A percentile compares a stretch with the other conserved stretches of the same genome.
Evolutionary conservation across 2,888 invertebrate genomes (phyloP).

Genomic region (Capitulum mitella): DNA sequence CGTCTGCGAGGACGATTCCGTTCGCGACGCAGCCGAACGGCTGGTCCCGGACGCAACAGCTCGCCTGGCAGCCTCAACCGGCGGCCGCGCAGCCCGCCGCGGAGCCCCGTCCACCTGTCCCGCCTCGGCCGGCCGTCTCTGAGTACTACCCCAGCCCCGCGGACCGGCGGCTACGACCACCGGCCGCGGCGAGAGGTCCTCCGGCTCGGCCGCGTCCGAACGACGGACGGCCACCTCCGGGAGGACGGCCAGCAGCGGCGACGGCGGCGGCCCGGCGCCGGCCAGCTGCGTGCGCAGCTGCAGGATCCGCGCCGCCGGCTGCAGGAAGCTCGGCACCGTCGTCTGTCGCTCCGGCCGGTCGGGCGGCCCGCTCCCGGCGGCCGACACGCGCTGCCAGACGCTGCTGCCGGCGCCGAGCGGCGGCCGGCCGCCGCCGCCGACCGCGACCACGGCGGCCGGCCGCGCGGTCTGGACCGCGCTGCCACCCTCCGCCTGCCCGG

Average conservation of each 20-base stretch:
- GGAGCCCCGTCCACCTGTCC: too few relatives aligned
- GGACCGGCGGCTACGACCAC: too few relatives aligned
- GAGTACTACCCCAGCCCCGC: too few relatives aligned
- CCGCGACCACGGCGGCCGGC: background rate
- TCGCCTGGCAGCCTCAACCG: too few relatives aligned
- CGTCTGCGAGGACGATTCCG: too few relatives aligned
- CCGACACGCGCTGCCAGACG: background rate
- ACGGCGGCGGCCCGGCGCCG: background rate
- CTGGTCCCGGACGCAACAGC: too few relatives aligned
- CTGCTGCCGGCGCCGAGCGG: background rate
- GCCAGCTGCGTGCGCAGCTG: slow-evolving; percentile 1
- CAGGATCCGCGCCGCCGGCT: background rate
- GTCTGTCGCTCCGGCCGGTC: background rate
- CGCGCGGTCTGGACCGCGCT: background rate
- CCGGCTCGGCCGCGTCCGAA: background rate
- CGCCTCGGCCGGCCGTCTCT: too few relatives aligned
- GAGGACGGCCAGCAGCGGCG: background rate
- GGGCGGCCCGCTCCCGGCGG: background rate
- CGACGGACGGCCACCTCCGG: background rate
- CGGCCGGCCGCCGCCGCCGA: background rate
- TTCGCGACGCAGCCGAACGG: too few relatives aligned
- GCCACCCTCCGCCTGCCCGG: background rate
- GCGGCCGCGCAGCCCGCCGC: too few relatives aligned
- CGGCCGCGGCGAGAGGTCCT: too few relatives aligned
- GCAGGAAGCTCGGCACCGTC: background rate